Evolutionary conservation across 2,888 invertebrate species (phyloP).

Genomic region (Sylvicola fuscatus): DNA sequence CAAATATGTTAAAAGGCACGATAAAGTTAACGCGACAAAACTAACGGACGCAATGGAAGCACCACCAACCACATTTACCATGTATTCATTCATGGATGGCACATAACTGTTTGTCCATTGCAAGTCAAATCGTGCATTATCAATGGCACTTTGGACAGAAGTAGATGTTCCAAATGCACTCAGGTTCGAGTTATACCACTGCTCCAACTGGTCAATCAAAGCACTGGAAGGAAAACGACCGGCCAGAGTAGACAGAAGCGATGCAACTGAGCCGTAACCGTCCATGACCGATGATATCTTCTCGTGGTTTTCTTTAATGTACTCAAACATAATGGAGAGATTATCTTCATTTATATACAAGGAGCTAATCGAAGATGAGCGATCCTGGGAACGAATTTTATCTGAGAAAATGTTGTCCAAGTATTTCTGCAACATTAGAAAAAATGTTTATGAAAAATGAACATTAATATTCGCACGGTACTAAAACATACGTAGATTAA

Average conservation of each 20-base stretch:
- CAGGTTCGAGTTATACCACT: slow-evolving; percentile 13
- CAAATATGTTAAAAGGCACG: too few relatives aligned
- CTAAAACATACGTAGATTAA: slow-evolving; percentile 28
- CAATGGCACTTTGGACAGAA: slow-evolving; percentile 14
- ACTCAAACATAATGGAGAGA: slow-evolving; percentile 1
- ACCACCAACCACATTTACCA: slow-evolving; percentile 7
- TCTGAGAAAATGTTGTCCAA: slow-evolving; percentile 6
- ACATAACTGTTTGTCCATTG: slow-evolving; percentile 16
- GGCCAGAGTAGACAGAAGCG: slow-evolving; percentile 18
- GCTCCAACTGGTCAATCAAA: slow-evolving; percentile 13
- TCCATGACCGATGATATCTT: background rate
- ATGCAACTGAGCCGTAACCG: slow-evolving; percentile 9
- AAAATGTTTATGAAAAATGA: background rate
- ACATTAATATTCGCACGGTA: background rate
- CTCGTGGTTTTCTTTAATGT: slow-evolving; percentile 2
- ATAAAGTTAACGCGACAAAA: too few relatives aligned
- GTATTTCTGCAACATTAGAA: slow-evolving; percentile 3
- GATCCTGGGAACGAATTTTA: slow-evolving; percentile 20
- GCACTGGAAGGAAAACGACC: slow-evolving; percentile 16
- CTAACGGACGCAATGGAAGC: background rate
- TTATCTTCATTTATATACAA: slow-evolving; percentile 2
- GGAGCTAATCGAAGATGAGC: slow-evolving; percentile 14
- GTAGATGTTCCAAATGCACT: slow-evolving; percentile 12
- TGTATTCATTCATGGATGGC: slow-evolving; percentile 12
- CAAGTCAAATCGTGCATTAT: slow-evolving; percentile 16